phyloP scores from a whole-genome alignment of 2,888 invertebrate genomes.

The Brachylomia viminalis region DNA sequence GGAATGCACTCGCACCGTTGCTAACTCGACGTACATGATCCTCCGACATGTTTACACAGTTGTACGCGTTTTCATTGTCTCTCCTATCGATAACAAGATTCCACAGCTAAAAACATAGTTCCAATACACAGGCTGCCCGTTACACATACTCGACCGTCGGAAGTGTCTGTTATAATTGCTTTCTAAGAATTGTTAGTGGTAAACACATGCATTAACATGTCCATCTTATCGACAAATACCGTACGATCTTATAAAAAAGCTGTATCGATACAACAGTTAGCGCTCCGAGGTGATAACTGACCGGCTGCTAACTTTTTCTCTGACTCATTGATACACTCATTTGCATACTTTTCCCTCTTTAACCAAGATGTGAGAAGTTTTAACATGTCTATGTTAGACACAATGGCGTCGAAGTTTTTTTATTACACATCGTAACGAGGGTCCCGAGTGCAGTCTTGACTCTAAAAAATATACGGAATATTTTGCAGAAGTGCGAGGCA shows the following conservation, averaged over 20 bases:
- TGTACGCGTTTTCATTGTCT: slow-evolving; percentile 77
- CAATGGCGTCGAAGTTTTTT: slow-evolving; percentile 70
- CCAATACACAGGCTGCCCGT: slow-evolving; percentile 68
- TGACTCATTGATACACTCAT: slow-evolving; percentile 78
- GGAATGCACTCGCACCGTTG: slow-evolving; percentile 62
- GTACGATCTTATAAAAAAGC: slow-evolving; percentile 67
- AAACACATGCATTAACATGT: slow-evolving; percentile 63
- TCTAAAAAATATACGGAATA: slow-evolving; percentile 59
- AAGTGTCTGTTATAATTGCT: slow-evolving; percentile 65
- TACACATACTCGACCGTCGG: slow-evolving; percentile 66
- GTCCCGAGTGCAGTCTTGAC: slow-evolving; percentile 38
- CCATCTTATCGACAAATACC: slow-evolving; percentile 57
- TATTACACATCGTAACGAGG: slow-evolving; percentile 54
- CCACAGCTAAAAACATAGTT: slow-evolving; percentile 77
- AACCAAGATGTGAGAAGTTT: slow-evolving; percentile 67
- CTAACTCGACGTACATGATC: slow-evolving; percentile 47
- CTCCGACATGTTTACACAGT: slow-evolving; percentile 77
- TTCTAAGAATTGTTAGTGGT: slow-evolving; percentile 65
- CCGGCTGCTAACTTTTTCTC: slow-evolving; percentile 73
- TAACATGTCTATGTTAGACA: slow-evolving; percentile 72
- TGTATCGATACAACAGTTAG: slow-evolving; percentile 74
- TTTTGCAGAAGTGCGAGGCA: slow-evolving; percentile 67
- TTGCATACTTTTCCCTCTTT: slow-evolving; percentile 74
- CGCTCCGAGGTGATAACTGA: slow-evolving; percentile 79
- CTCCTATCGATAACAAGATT: slow-evolving; percentile 78